Evolutionary conservation across 2,113 vertebrate species (phyloP).

Genomic region (Perca schrenkii): DNA sequence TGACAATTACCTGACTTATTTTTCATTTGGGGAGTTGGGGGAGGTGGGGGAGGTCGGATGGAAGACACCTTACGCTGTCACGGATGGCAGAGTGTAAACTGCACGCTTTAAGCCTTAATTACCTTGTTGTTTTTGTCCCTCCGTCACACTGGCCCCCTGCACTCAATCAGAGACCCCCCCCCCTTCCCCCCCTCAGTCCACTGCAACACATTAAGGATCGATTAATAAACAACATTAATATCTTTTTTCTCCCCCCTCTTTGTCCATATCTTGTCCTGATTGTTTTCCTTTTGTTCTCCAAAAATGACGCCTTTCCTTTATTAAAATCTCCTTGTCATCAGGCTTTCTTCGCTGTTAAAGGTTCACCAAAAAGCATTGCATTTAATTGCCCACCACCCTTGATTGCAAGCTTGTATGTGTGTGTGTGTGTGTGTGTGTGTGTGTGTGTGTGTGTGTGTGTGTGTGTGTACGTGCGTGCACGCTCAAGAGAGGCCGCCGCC

Average conservation of each 20-base stretch:
- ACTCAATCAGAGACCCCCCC: constrained; percentile 78
- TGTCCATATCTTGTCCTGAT: constrained; percentile 54
- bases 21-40: constrained; percentile 69
- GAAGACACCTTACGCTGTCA: constrained; percentile 84
- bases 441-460: constrained; percentile 18
- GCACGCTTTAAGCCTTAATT: constrained; percentile 85
- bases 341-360: constrained; percentile 77
- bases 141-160: constrained; percentile 77
- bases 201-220: constrained; percentile 72
- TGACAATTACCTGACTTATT: constrained; percentile 89
- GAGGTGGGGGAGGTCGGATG: constrained; percentile 27
- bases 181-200: constrained; percentile 39
- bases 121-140: constrained; percentile 83
- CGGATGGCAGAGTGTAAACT: constrained; percentile 79
- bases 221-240: constrained; percentile 82
- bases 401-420: constrained; percentile 71
- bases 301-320: constrained; percentile 65
- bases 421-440: constrained; percentile 36
- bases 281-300: constrained; percentile 56
- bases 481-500: constrained; percentile 61
- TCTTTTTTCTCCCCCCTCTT: constrained; percentile 17
- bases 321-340: constrained; percentile 68
- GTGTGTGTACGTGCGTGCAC: constrained; percentile 27
- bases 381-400: constrained; percentile 80
- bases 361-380: constrained; percentile 72